Conservation (phyloP, 92 coral and sea anemone species). For the Montipora capitata region DNA sequence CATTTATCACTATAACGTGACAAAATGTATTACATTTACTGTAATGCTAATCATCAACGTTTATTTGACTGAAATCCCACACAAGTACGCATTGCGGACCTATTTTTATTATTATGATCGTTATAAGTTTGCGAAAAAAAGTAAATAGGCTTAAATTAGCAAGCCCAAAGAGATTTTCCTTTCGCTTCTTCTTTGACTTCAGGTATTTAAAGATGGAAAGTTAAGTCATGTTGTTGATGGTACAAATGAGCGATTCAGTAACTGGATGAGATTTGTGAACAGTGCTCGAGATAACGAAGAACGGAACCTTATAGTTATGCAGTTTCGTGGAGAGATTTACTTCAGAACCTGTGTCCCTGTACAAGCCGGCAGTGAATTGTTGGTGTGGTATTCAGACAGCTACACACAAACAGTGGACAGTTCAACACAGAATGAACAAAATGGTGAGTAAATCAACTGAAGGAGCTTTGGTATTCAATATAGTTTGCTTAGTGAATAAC, state of each 20-base stretch:
- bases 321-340: constrained; percentile 52
- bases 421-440: constrained; percentile 21
- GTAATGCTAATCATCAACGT: no score
- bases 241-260: constrained; percentile 43
- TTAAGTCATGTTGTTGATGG: constrained; percentile 33
- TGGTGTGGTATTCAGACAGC: constrained; percentile 53
- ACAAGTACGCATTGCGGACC: no score
- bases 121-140: no score
- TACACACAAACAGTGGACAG: background rate
- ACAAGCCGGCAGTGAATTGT: constrained; percentile 45
- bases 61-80: no score
- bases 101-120: no score
- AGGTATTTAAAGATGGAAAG: constrained; percentile 37
- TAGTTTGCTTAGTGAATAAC: background rate
- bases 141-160: no score
- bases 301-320: constrained; percentile 35
- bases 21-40: no score
- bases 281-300: constrained; percentile 43
- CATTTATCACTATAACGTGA: no score
- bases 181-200: no score
- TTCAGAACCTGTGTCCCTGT: constrained; percentile 29
- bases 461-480: background rate
- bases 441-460: constrained; percentile 7
- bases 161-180: background rate
- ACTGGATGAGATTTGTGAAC: constrained; percentile 64